Evolutionary conservation across 2,888 invertebrate species (phyloP).

Genomic region (Emmelina monodactyla): DNA sequence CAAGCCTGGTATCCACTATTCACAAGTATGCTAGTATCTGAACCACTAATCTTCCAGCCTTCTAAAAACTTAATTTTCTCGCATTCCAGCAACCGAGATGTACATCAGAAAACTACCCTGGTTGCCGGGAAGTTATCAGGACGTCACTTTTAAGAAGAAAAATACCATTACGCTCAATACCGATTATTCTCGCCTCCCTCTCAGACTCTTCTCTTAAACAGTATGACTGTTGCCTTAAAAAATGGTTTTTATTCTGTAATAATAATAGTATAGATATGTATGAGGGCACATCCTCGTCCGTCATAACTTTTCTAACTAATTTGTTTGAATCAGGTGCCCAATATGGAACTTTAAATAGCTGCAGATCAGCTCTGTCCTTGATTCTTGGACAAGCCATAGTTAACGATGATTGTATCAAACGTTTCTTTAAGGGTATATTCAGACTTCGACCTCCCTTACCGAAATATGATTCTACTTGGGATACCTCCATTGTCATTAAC

Average conservation of each 20-base stretch:
- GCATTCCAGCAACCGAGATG: constrained; percentile 7
- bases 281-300: neutral
- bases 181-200: neutral
- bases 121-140: neutral
- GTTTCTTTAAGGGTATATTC: constrained; percentile 12
- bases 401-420: constrained; percentile 7
- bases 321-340: neutral
- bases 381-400: constrained; percentile 5
- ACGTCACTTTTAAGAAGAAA: neutral
- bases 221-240: neutral
- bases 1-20: constrained; percentile 9
- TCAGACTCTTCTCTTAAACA: constrained; percentile 1
- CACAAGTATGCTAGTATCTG: neutral
- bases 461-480: constrained; percentile 19
- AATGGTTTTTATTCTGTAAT: neutral
- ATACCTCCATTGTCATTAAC: constrained; percentile 16
- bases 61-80: constrained; percentile 2
- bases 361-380: neutral
- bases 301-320: neutral
- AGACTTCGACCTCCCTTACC: constrained; percentile 6
- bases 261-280: neutral
- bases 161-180: neutral
- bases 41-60: constrained; percentile 2
- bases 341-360: constrained; percentile 3
- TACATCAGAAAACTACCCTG: constrained; percentile 5